A percentile compares a stretch with the other conserved stretches of the same genome.
These are phyloP conservation scores for Platorchestia sp. DNA, from an alignment of 1,140 invertebrate species.

Conservation along the genomic window DNA sequence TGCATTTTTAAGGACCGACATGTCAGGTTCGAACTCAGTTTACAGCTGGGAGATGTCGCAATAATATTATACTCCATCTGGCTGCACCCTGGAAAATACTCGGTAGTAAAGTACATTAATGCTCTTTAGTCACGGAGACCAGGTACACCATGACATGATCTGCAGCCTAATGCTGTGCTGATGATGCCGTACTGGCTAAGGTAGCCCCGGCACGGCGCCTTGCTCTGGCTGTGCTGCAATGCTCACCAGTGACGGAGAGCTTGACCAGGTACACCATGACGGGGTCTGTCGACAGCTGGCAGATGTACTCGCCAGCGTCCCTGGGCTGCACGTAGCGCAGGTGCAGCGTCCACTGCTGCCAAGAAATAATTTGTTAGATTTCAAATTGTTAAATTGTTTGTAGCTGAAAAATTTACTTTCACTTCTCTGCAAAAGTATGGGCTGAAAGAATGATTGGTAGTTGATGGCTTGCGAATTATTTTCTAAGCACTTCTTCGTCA, in stretches of 20 bases:
- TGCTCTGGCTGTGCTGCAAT: no score
- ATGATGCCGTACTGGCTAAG: no score
- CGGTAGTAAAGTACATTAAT: no score
- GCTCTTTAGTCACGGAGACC: neutral
- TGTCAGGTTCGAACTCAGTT: no score
- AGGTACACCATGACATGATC: conserved; percentile 25
- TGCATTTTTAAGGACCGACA: no score
- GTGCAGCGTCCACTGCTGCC: conserved; percentile 70
- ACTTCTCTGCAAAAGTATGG: neutral
- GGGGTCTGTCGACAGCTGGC: conserved; percentile 70
- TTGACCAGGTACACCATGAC: conserved; percentile 66
- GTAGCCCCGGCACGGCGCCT: no score
- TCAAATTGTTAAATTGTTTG: neutral
- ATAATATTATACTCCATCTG: no score
- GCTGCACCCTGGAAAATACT: no score
- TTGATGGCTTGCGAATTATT: no score
- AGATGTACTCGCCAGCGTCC: conserved; percentile 71
- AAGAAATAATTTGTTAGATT: neutral
- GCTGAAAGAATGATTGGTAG: no score
- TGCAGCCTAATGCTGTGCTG: no score
- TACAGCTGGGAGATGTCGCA: neutral
- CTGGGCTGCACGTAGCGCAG: conserved; percentile 69
- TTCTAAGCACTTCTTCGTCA: no score
- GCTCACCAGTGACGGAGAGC: conserved; percentile 68
- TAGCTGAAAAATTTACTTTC: neutral